phyloP scores from a whole-genome alignment of 2,797 vertebrate genomes.

The Syngnathus acus region DNA sequence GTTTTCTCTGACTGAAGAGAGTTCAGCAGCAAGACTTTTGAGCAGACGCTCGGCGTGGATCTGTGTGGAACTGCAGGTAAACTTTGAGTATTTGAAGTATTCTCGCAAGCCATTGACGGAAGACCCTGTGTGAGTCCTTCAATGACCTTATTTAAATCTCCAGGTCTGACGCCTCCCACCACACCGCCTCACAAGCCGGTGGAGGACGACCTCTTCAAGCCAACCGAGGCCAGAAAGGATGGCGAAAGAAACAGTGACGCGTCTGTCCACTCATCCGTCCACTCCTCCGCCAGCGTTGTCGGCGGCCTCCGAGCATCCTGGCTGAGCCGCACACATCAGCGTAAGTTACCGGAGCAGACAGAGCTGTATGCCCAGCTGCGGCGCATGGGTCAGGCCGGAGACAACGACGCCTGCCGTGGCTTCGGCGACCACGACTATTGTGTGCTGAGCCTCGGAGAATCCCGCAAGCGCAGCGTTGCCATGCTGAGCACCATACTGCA shows the following conservation, averaged over 20 bases:
- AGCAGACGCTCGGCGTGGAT: slow-evolving; percentile 86
- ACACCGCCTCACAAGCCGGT: slow-evolving; percentile 92
- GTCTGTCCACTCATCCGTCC: neutral
- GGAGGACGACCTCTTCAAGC: slow-evolving; percentile 93
- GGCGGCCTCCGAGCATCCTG: slow-evolving; percentile 7
- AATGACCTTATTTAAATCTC: neutral
- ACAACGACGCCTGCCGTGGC: slow-evolving; percentile 53
- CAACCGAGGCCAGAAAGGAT: slow-evolving; percentile 69
- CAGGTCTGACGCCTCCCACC: slow-evolving; percentile 95
- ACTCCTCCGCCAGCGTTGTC: slow-evolving; percentile 16
- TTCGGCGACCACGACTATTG: slow-evolving; percentile 99
- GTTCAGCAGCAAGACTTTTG: slow-evolving; percentile 83
- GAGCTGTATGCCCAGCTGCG: slow-evolving; percentile 92
- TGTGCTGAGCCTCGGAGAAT: slow-evolving; percentile 67
- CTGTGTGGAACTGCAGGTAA: slow-evolving; percentile 97
- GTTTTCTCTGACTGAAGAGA: slow-evolving; percentile 47
- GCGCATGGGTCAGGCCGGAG: slow-evolving; percentile 51
- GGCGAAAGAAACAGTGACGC: slow-evolving; percentile 54
- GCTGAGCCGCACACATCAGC: slow-evolving; percentile 58
- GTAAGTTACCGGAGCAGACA: slow-evolving; percentile 86
- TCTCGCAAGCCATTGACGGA: neutral
- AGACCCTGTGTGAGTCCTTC: neutral
- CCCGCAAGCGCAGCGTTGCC: slow-evolving; percentile 56
- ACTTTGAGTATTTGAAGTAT: neutral
- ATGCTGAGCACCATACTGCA: slow-evolving; percentile 39